Evolutionary conservation across 1,140 invertebrate species (phyloP), one percentile per base, ranked within the genome.

Genomic region (Hesperophylax magnus): DNA sequence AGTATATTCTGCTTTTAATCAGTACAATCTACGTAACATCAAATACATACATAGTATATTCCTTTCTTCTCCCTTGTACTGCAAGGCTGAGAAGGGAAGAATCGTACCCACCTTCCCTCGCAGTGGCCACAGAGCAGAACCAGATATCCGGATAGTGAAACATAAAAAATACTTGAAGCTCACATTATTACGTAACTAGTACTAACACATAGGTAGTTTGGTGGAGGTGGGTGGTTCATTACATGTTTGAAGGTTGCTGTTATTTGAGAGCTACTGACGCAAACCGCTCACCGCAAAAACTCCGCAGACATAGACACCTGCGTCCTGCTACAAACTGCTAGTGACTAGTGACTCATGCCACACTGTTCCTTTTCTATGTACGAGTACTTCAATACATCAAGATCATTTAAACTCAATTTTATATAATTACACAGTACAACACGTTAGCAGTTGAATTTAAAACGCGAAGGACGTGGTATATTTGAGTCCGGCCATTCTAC

Each of bases 221-320:
- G 34, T 27, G 27, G 5, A 6, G 34, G 34, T 39, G 7, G 34
- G 34, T 5, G 34, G 34, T 39, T 8, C 34, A 6, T 39, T 39
- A 9, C 34, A 39, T 39, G 34, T 54, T 54, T 72, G 69, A 72
- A 72, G 69, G 69, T 72, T 72, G 61, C 20, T 27, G 69, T 72
- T 53, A 54, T 53, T 72, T 54, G 69, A 72, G 69, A 72, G 24
- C 47, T 54, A 14, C 18, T 22, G 52, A 27, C 69, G 39, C n/a
- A 24, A n/a, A 53, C 69, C 39, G 15, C 69, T 72, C 39, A 54
- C 69, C 69, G 69, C 69, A 54, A 53, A 72, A 72, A 53, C 31
- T 39, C 39, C 15, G n/a, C 65, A 39, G 24, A 67, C 65, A 34
- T 61, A 67, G 39, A 72, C 69, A 72, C 69, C 69, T 72, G 69